Base-by-base conservation (phyloP, 2,797 vertebrate species). In the Naso thynnoides region DNA sequence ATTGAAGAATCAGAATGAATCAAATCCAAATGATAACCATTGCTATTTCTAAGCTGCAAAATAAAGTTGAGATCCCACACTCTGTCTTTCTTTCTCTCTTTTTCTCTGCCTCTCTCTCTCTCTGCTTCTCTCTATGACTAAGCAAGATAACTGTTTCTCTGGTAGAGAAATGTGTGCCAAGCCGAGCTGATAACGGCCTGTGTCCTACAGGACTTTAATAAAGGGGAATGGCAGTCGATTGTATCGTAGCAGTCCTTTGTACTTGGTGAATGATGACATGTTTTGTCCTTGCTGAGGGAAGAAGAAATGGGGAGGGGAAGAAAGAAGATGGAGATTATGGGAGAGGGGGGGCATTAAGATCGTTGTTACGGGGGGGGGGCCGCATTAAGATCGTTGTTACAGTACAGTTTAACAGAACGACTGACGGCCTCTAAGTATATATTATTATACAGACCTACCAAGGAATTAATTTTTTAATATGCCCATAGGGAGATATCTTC, bases 141-240 rank as follows among this genome's bases (percentile, higher is more conserved):
- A 74, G 67, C 53, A 56, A 58, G 70, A 81, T 73, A 81, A 81
- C 75, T 65, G 41, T 81, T 81, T 77, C 42, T 78, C 69, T 80
- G 71, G 52, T 81, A 45, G 57, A 79, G 63, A 38, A 83, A 79
- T 71, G 66, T 81, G 68, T 82, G 60, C 76, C 76, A 73, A 72
- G 77, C 70, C 71, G 23, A 54, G 70, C 81, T 81, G 84, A 90
- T 90, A 82, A 81, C 45, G 5, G 60, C 58, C 60, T 21, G 53
- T 63, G 73, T 88, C 86, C 82, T 79, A 52, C 84, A 76, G 82
- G 63, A 71, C 81, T 84, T 89, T 81, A 86, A 85, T 85, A 78
- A 84, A 78, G 76, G 67, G 42, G 73, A 81, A 63, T 52, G 61
- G 62, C 59, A 68, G 66, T 84, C 57, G 60, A 88, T 89, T n/a